Base-by-base conservation (phyloP, 2,888 invertebrate genomes). In the Physocephala rufipes region DNA sequence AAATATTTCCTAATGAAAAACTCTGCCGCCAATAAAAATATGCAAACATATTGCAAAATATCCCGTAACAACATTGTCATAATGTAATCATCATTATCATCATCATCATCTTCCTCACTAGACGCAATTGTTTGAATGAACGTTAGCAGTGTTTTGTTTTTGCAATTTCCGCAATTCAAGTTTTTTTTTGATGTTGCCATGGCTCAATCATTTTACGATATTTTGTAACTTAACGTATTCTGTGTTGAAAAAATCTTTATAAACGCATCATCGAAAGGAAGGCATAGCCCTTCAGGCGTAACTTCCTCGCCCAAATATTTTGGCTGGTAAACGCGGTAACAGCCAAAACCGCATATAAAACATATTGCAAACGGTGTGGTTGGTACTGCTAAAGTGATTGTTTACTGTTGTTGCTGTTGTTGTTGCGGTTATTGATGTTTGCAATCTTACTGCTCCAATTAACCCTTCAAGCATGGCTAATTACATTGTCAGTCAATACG, bases 381-480 rank as follows among this genome's bases (percentile, higher is more conserved):
- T 55, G 15, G 7, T n/a, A n/a, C n/a, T n/a, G n/a, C n/a, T n/a
- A n/a, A n/a, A n/a, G n/a, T n/a, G n/a, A n/a, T n/a, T n/a, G n/a
- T n/a, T 16, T 2, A 36, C 1, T 36, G 15, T 21, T n/a, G 26
- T 19, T 47, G n/a, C 61, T 30, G 30, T 47, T 49, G 63, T 61
- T 66, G 45, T 51, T 70, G 45, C 24, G 16, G 7, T 19, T 47
- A n/a, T 53, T 36, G 30, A 5, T 58, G 61, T 15, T 47, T 28
- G 12, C 62, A 21, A 47, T 67, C 45, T 19, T 21, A 28, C 30
- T 73, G 74, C 72, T 75, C 75, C 73, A 75, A 59, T 72, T 73
- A 72, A 71, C 72, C 76, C 74, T 72, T 75, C 71, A 74, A 74
- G 76, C 76, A 71, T 77, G 72, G 68, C 73, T 72, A 73, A 75